Evolutionary conservation across 2,888 invertebrate species (phyloP).

Genomic region (Pantelozetes paolii): DNA sequence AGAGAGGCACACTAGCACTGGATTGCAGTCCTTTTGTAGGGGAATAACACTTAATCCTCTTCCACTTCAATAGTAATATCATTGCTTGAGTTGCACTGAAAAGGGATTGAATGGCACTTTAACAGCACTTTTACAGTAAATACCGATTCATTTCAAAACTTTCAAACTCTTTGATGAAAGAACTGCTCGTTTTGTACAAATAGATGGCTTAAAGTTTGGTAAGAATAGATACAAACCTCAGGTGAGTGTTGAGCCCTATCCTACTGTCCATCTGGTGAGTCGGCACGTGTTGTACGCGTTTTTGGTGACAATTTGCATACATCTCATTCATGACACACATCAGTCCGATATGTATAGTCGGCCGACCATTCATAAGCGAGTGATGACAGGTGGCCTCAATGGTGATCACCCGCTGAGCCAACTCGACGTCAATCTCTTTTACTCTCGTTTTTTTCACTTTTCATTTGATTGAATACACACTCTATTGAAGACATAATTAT

Average conservation of each 20-base stretch:
- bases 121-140: conserved; percentile 18
- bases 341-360: neutral
- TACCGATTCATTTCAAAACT: neutral
- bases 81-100: too few species aligned
- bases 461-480: conserved; percentile 13
- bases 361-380: conserved; percentile 7
- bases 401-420: conserved; percentile 27
- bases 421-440: conserved; percentile 23
- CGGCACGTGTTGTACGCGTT: conserved; percentile 16
- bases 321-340: neutral
- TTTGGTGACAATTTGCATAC: conserved; percentile 11
- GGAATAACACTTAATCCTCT: conserved; percentile 19
- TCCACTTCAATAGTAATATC: neutral
- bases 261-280: conserved; percentile 17
- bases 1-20: neutral
- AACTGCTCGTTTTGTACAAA: conserved; percentile 13
- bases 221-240: conserved; percentile 6
- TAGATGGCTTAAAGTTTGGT: neutral
- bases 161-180: neutral
- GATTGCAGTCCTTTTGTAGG: neutral
- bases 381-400: conserved; percentile 20
- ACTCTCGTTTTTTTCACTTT: neutral
- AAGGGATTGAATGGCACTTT: conserved; percentile 26
- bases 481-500: conserved; percentile 10
- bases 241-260: conserved; percentile 2